Conservation (phyloP, 2,888 invertebrate genomes). For the Eucera pruinosa region DNA sequence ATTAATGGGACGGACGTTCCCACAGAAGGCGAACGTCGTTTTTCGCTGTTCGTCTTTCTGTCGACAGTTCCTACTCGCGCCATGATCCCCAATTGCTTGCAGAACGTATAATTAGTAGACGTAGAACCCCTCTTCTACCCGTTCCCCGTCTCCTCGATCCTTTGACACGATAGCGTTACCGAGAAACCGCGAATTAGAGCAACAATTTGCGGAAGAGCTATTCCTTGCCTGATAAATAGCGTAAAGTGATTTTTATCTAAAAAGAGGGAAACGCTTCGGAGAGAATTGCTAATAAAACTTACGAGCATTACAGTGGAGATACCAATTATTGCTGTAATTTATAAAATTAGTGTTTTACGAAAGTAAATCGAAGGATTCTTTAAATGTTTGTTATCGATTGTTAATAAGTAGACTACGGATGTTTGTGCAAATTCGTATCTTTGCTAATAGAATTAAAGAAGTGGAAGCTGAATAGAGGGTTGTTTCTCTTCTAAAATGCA, state of each 20-base stretch:
- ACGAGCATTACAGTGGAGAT: too few species aligned
- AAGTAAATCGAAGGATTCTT: too few species aligned
- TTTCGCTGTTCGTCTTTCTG: constrained; percentile 58
- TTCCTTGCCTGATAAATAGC: not conserved
- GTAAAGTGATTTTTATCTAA: not conserved
- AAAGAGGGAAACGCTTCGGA: not conserved
- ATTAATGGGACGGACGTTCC: constrained; percentile 76
- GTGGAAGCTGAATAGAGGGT: too few species aligned
- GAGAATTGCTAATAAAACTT: too few species aligned
- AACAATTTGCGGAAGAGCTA: constrained; percentile 5
- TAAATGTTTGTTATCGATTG: too few species aligned
- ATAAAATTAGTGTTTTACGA: too few species aligned
- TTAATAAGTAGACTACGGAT: too few species aligned
- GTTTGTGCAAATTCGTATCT: too few species aligned
- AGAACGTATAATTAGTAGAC: constrained; percentile 66
- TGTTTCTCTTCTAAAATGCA: too few species aligned
- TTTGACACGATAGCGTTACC: constrained; percentile 21
- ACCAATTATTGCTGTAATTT: too few species aligned
- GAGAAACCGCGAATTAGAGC: constrained; percentile 26
- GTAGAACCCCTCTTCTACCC: constrained; percentile 2
- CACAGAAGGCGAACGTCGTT: constrained; percentile 67
- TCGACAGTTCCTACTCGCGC: constrained; percentile 45
- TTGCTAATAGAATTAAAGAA: too few species aligned
- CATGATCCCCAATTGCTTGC: constrained; percentile 61
- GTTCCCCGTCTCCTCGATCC: not conserved